phyloP scores from a whole-genome alignment of 2,113 vertebrate genomes.

The Regulus satrapa region DNA sequence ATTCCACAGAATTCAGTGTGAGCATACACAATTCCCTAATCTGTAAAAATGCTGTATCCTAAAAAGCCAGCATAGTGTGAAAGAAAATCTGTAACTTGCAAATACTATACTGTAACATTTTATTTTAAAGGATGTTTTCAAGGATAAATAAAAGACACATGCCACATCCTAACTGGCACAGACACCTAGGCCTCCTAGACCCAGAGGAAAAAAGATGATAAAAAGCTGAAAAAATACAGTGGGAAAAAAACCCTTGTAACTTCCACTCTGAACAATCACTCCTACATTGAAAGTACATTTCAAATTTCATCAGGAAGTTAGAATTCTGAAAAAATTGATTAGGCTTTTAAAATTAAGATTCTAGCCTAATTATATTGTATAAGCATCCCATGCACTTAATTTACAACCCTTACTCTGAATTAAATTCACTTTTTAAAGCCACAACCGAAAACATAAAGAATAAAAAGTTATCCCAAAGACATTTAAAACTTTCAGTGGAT shows the following conservation, averaged over 20 bases:
- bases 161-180: not conserved
- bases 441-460: not conserved
- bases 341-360: not conserved
- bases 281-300: not conserved
- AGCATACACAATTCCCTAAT: not conserved
- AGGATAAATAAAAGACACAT: not conserved
- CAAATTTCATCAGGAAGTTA: not conserved
- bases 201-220: not conserved
- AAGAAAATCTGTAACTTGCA: not conserved
- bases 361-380: not conserved
- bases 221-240: not conserved
- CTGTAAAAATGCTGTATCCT: not conserved
- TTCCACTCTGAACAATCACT: not conserved
- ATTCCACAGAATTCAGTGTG: not conserved
- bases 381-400: not conserved
- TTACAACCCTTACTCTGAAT: not conserved
- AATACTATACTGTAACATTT: not conserved
- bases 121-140: not conserved
- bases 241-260: accelerated
- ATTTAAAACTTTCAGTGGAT: not conserved
- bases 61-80: not conserved
- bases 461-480: not conserved
- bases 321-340: not conserved
- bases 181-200: not conserved
- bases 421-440: not conserved